Conservation (phyloP, 2,888 invertebrate species). For the Lumbricus terrestris region DNA sequence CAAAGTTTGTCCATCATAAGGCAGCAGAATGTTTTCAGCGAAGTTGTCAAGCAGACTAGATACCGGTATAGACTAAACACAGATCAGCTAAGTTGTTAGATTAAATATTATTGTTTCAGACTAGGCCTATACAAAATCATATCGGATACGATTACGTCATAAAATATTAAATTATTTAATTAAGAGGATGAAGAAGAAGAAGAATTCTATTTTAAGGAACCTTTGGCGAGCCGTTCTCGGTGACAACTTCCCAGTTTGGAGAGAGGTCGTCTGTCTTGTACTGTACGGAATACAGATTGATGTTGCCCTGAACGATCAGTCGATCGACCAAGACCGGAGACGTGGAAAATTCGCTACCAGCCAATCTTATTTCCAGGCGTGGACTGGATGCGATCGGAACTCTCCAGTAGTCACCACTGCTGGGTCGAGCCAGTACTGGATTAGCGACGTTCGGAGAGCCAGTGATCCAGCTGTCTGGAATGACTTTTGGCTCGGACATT, state of each 20-base stretch:
- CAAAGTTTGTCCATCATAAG: no score
- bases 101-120: no score
- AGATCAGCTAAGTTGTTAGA: no score
- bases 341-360: neutral
- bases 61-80: no score
- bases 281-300: neutral
- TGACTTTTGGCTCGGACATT: slow-evolving; percentile 10
- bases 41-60: no score
- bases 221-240: slow-evolving; percentile 19
- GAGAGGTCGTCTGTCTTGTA: slow-evolving; percentile 20
- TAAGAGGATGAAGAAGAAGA: neutral
- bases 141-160: no score
- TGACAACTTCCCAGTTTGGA: neutral
- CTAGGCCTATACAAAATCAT: no score
- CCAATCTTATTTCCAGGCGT: slow-evolving; percentile 8
- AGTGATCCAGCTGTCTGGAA: slow-evolving; percentile 20
- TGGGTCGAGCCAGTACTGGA: neutral
- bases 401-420: neutral
- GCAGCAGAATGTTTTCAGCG: no score
- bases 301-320: slow-evolving; percentile 4
- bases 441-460: neutral
- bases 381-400: neutral
- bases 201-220: neutral
- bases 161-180: no score
- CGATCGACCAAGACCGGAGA: slow-evolving; percentile 7